Base-by-base conservation (phyloP, 2,113 vertebrate genomes). In the Anseranas semipalmata region DNA sequence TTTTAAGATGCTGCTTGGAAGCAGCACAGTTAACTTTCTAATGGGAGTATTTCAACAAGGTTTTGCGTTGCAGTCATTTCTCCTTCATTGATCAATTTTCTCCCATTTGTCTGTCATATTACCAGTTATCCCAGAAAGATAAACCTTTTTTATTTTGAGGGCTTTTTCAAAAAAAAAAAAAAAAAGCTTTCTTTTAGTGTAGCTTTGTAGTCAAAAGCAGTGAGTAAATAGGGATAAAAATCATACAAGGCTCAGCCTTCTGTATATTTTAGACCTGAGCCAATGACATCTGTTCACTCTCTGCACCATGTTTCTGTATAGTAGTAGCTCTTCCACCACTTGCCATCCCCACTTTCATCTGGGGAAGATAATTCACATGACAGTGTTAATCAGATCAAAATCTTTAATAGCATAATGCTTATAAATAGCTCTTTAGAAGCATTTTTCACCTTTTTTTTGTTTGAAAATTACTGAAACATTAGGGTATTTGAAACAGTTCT, bases 401-500 rank as follows among this genome's bases (percentile, higher is more conserved):
- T 25, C 65, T 59, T 67, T 62, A 93, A 71, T 87, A 46, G 74
- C 55, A 9, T 68, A 93, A 58, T 17, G 21, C 76, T 52, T 71
- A 50, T 59, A 55, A 85, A 50, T 46, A 46, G 65, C 76, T 56
- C 28, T 78, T 71, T 28, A 85, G 46, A 55, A 87, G 77, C 15
- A 12, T 80, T 94, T 96, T 89, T 33, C 41, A 71, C 5, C 68
- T 76, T 25, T 56, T 89, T 50, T 77, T 65, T 68, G 28, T 50
- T 78, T 83, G 39, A 71, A 92, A 91, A 80, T 86, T 67, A 45
- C 50, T 3, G 22, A 90, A 89, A 77, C 55, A 14, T 89, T 89
- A 76, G 30, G 53, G 14, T 92, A 83, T 68, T 79, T 95, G 25
- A 92, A 97, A 87, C 89, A 74, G 58, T 1, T 91, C 86, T 95